Evolutionary conservation across 2,888 invertebrate genomes (phyloP).

Genomic region (Bombylius major): DNA sequence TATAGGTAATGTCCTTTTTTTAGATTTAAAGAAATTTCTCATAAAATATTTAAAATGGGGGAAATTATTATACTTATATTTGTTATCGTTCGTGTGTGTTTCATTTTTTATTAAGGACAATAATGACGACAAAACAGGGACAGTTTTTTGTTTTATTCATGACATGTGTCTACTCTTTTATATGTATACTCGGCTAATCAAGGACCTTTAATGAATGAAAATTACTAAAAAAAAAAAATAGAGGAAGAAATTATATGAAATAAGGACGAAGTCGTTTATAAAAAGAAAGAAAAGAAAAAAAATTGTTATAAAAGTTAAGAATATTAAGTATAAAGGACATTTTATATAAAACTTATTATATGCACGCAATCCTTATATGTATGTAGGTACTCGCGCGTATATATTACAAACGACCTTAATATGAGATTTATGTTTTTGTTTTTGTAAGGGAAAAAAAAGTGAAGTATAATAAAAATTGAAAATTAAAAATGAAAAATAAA

Average conservation of each 20-base stretch:
- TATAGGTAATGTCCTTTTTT: no score
- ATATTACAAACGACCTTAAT: no score
- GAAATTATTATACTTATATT: no score
- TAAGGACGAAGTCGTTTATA: neutral
- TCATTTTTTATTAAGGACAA: neutral
- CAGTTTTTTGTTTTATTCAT: conserved; percentile 9
- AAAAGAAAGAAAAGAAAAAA: neutral
- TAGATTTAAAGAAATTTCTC: no score
- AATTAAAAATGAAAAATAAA: no score
- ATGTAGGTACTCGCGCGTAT: no score
- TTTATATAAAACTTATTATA: neutral
- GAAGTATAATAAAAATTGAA: no score
- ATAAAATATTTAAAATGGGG: no score
- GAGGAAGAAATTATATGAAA: neutral
- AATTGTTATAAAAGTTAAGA: neutral
- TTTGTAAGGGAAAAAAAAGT: no score
- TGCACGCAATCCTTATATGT: neutral
- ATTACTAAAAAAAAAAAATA: conserved; percentile 8
- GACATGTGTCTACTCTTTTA: conserved; percentile 10
- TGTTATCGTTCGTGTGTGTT: no score
- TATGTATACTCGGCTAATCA: conserved; percentile 3
- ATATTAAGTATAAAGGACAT: neutral
- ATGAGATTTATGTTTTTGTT: no score
- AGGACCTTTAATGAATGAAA: conserved; percentile 12
- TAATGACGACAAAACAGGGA: conserved; percentile 7